Base-by-base conservation (phyloP, 2,797 vertebrate species). In the Pseudochaenichthys georgianus region DNA sequence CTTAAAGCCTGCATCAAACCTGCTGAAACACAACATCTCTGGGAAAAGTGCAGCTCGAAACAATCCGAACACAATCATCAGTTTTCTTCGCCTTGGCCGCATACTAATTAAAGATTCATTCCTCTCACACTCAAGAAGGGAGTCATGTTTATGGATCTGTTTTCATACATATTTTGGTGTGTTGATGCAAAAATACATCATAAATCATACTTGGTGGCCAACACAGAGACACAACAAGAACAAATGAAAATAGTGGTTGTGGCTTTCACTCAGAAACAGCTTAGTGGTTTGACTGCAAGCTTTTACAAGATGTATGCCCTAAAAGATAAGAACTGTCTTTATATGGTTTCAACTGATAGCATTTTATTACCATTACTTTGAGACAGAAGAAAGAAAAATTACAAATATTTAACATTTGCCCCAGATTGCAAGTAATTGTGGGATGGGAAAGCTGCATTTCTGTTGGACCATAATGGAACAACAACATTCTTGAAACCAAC, bases 1-100 rank as follows among this genome's bases (percentile, higher is more conserved):
- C 84, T 72, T 42, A 64, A 68, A 78, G 66, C 70, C 85, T 82
- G 66, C 75, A 79, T 78, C 72, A 80, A 85, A 83, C 87, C 75
- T 83, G 83, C 88, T 82, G 80, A 89, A 88, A 89, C 85, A 78
- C 11, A 88, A 80, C 84, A 72, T 82, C 83, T 69, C 75, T 86
- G 79, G 61, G 87, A 89, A 83, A 90, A 63, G 78, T 54, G 73
- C 71, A 72, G 84, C 75, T 54, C 2, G n/a, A 87, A 87, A 78
- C 71, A 85, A 88, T 89, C 77, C 11, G 21, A 48, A 65, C 52
- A 78, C 68, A 86, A 86, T 88, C 88, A 75, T 21, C 59, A 62
- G 41, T 76, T 50, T 62, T 13, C 34, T 74, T 77, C 3, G 15
- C 55, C n/a, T 75, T n/a, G 21, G 41, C 17, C 45, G 19, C 75